Base-by-base conservation (phyloP, 2,888 invertebrate species). In the Trisateles emortualis region DNA sequence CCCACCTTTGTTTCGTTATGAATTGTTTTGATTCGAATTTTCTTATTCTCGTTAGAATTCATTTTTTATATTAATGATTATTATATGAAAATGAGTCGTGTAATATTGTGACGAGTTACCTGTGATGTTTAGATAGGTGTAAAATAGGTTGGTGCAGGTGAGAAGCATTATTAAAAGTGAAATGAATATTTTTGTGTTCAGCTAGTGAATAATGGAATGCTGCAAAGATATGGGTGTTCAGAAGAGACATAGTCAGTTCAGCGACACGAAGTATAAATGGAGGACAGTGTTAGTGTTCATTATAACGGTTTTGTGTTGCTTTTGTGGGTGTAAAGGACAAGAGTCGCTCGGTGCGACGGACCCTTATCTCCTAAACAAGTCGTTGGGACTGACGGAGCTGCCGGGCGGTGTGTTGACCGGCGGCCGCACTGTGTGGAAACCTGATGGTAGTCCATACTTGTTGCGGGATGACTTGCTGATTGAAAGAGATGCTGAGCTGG, bases 381-480 rank as follows among this genome's bases (percentile, higher is more conserved):
- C 88, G 38, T 72, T 82, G 52, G 88, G 85, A 45, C 76, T 92
- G 58, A 94, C 94, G n/a, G 95, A 95, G 78, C 83, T 95, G 74
- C 86, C 94, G 17, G 95, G 95, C 9, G 96, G 96, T 9, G 92
- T 92, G 10, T 87, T 96, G 42, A 87, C 93, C 13, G 93, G 94
- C 17, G 95, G 95, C 16, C 92, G 93, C 53, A 90, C 94, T 32
- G 79, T 94, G 48, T 93, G 93, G 92, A 89, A 84, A 63, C 78
- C 94, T 59, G 92, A 92, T 48, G 94, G 92, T 70, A 96, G 96
- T 77, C 97, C 97, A 17, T 98, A 96, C 80, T 88, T 96, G 73
- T 92, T 97, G 17, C 93, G 96, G 59, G 96, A 96, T 79, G 97
- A 98, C 88, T 92, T 98, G 52, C 93, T 96, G 72, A 94, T 99